phyloP scores from a whole-genome alignment of 2,113 vertebrate genomes.

The Syrmaticus mikado region DNA sequence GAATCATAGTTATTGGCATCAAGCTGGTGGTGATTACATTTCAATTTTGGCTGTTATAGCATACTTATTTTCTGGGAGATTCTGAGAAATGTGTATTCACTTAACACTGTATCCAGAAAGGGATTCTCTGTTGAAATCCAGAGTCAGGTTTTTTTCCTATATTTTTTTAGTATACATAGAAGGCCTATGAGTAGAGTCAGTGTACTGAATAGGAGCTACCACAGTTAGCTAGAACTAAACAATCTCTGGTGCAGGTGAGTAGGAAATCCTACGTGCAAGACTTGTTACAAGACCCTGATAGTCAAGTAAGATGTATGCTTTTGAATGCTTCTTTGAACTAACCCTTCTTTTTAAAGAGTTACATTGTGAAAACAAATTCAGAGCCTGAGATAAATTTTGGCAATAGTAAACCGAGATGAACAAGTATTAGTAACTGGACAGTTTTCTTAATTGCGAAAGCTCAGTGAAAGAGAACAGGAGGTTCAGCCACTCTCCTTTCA shows the following conservation, averaged over 20 bases:
- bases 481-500: not conserved
- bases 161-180: not conserved
- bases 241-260: fast-evolving
- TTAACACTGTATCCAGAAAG: not conserved
- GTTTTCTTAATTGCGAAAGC: not conserved
- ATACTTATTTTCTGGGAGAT: not conserved
- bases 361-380: not conserved
- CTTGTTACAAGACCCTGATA: not conserved
- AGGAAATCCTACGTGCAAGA: not conserved
- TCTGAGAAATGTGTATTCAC: not conserved
- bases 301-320: not conserved
- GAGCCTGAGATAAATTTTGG: not conserved
- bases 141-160: not conserved
- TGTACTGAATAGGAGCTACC: not conserved
- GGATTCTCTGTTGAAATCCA: not conserved
- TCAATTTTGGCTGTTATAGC: not conserved
- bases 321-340: not conserved
- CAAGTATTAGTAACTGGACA: not conserved
- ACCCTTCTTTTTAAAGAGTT: not conserved
- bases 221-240: not conserved
- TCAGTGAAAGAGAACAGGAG: not conserved
- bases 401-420: not conserved
- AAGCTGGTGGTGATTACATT: not conserved
- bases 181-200: not conserved
- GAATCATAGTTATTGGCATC: not conserved